These are phyloP conservation scores for Octonoba sinensis DNA, from an alignment of 2,888 invertebrate genomes.

Conservation along the genomic window DNA sequence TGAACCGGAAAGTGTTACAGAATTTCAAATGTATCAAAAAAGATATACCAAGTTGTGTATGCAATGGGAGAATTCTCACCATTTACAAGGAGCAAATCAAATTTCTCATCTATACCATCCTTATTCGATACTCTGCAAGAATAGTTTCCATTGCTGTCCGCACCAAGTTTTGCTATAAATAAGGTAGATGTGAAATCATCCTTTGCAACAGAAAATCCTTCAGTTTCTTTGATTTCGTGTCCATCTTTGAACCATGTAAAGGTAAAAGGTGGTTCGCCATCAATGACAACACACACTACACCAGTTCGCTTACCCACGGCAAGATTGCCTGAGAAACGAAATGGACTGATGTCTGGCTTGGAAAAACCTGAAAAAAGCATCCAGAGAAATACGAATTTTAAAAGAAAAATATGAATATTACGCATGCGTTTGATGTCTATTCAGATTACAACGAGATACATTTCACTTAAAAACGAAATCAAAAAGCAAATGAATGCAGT, in stretches of 20 bases:
- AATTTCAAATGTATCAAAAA: too few species aligned
- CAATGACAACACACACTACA: conserved; percentile 39
- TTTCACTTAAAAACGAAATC: too few species aligned
- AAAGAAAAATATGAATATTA: too few species aligned
- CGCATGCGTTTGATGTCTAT: too few species aligned
- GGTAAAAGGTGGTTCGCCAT: conserved; percentile 57
- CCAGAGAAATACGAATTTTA: too few species aligned
- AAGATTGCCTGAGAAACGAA: conserved; percentile 21
- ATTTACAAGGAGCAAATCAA: conserved; percentile 18
- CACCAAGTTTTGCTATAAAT: conserved; percentile 26
- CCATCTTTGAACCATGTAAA: conserved; percentile 64
- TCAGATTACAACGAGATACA: too few species aligned
- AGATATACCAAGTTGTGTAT: too few species aligned
- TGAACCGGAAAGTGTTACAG: too few species aligned
- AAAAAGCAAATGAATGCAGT: too few species aligned
- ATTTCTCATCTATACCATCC: conserved; percentile 24
- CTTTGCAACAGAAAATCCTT: neutral
- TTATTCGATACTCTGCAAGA: conserved; percentile 45
- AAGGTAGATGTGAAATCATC: conserved; percentile 28
- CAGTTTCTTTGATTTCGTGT: neutral
- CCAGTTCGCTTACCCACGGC: conserved; percentile 3
- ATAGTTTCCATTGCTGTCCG: conserved; percentile 47
- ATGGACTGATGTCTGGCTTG: neutral
- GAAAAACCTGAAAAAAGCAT: too few species aligned
- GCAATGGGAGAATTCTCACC: conserved; percentile 11